Evolutionary conservation across 2,888 invertebrate genomes (phyloP), one percentile per base, ranked within the genome.

Genomic region (Plagodis pulveraria): DNA sequence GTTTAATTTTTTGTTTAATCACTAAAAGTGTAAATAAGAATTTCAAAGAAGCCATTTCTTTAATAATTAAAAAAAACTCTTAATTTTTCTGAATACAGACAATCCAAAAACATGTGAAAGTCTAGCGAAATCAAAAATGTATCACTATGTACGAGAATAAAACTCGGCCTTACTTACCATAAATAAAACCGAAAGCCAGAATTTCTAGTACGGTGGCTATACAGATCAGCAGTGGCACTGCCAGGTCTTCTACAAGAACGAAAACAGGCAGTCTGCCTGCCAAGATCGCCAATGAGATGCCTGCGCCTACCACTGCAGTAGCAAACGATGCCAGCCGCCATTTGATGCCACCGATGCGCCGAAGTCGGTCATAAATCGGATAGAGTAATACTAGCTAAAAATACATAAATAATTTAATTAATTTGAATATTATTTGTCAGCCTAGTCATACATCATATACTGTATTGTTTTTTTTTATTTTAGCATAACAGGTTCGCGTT

Each of bases 341-440:
- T 34, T 81, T 80, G 5, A 70, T 51, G 0, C 85, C 83, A 0
- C 83, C 80, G 0, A 80, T 54, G 0, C 86, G 84, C 5, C 86
- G 83, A 41, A 82, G 73, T 0, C 80, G 84, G 11, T 87, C 89
- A 66, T 80, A 87, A 5, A 89, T 32, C 0, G 91, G 91, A 52
- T 82, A 85, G 2, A 89, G 62, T 2, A 85, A 70, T 0, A 78
- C 73, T 0, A 91, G 58, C 91, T 91, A 76, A 12, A 81, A 75
- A 42, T n/a, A 33, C 38, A 41, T 47, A 10, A 36, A 38, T 36
- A 4, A 36, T 36, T 22, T 22, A 2, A 22, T 22, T 22, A 22
- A 22, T 22, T 22, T 22, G n/a, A n/a, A n/a, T n/a, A n/a, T n/a
- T n/a, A n/a, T n/a, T n/a, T n/a, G n/a, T n/a, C n/a, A n/a, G n/a